Evolutionary conservation across 2,113 vertebrate species (phyloP).

Genomic region (Toxostoma redivivum): DNA sequence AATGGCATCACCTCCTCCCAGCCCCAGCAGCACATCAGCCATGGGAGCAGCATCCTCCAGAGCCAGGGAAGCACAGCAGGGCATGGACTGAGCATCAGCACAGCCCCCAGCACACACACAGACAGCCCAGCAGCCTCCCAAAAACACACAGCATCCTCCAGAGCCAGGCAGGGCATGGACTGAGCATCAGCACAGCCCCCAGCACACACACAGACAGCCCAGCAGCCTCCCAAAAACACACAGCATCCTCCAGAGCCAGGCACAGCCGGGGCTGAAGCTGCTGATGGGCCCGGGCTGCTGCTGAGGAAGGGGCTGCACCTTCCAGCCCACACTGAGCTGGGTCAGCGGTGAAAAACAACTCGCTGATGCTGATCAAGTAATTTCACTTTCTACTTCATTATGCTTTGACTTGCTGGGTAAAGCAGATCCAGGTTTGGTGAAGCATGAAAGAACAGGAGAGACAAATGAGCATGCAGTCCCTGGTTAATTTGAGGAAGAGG

Average conservation of each 20-base stretch:
- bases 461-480: background rate
- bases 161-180: accelerated
- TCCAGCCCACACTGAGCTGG: background rate
- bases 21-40: background rate
- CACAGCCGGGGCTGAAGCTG: background rate
- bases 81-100: accelerated
- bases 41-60: background rate
- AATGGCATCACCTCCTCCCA: background rate
- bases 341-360: background rate
- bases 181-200: accelerated
- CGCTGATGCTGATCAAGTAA: background rate
- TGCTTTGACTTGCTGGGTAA: background rate
- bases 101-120: background rate
- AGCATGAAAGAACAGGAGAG: background rate
- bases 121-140: background rate
- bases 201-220: background rate
- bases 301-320: background rate
- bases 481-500: background rate
- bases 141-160: background rate
- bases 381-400: background rate
- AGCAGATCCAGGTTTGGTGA: background rate
- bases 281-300: background rate
- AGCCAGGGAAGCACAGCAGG: background rate
- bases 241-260: accelerated
- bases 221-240: background rate